These are phyloP conservation scores for Heteractis magnifica DNA, from an alignment of 92 coral and sea anemone species.

Conservation along the genomic window DNA sequence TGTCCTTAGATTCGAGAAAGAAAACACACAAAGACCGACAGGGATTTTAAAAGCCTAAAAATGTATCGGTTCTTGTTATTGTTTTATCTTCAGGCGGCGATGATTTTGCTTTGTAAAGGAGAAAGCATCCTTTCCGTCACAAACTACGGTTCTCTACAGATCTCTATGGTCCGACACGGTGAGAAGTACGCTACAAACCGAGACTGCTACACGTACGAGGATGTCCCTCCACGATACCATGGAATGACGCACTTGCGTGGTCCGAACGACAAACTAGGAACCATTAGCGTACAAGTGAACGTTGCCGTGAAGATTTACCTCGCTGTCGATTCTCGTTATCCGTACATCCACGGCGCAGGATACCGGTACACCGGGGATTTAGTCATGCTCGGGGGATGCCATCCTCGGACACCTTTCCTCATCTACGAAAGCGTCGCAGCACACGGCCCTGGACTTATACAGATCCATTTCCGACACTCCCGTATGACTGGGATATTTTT, in stretches of 20 bases:
- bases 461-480: constrained; percentile 43
- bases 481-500: constrained; percentile 81
- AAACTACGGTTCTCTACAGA: constrained; percentile 61
- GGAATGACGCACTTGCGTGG: constrained; percentile 97
- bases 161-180: constrained; percentile 86
- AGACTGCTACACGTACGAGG: constrained; percentile 70
- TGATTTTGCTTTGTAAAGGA: neutral
- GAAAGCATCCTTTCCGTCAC: constrained; percentile 52
- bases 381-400: constrained; percentile 80
- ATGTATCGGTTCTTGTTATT: neutral
- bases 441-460: constrained; percentile 69
- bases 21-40: too few species aligned
- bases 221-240: constrained; percentile 81
- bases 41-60: neutral
- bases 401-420: constrained; percentile 62
- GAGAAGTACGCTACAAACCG: constrained; percentile 88
- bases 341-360: constrained; percentile 70
- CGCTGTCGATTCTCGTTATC: constrained; percentile 75
- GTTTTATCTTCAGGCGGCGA: neutral
- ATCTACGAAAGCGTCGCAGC: constrained; percentile 68
- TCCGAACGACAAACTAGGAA: constrained; percentile 69
- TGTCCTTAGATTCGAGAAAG: neutral
- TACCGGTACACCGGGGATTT: constrained; percentile 60
- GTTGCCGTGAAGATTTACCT: constrained; percentile 74
- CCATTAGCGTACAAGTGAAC: constrained; percentile 55